These are phyloP conservation scores for Drosophila mettleri DNA, from an alignment of 2,888 invertebrate species.

Conservation along the genomic window DNA sequence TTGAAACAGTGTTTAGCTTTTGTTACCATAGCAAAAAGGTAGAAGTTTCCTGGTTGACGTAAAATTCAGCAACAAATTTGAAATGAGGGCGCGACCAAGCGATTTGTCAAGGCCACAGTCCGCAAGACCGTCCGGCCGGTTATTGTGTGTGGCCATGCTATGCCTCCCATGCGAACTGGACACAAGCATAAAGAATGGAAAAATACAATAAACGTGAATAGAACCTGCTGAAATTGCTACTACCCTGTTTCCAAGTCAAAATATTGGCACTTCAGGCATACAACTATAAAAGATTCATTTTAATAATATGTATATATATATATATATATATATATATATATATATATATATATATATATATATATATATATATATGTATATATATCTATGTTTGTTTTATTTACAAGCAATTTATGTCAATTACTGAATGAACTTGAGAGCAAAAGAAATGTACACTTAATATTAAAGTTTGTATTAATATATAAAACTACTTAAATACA, in stretches of 20 bases:
- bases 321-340: slow-evolving; percentile 14
- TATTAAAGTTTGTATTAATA: slow-evolving; percentile 26
- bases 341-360: slow-evolving; percentile 14
- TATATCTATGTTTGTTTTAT: slow-evolving; percentile 31
- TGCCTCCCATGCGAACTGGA: slow-evolving; percentile 19
- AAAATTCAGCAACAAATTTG: slow-evolving; percentile 28
- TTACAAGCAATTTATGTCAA: slow-evolving; percentile 54
- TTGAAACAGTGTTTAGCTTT: slow-evolving; percentile 3
- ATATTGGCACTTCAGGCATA: too few relatives aligned
- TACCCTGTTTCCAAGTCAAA: slow-evolving; percentile 4
- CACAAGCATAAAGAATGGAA: slow-evolving; percentile 8
- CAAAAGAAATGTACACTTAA: slow-evolving; percentile 30
- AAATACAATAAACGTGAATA: not conserved
- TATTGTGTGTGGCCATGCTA: slow-evolving; percentile 42
- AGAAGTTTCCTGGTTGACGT: slow-evolving; percentile 17
- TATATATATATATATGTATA: slow-evolving; percentile 11
- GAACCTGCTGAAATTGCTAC: not conserved
- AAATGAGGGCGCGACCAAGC: slow-evolving; percentile 40
- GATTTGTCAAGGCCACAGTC: slow-evolving; percentile 32
- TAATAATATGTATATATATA: slow-evolving; percentile 14
- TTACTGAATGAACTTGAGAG: slow-evolving; percentile 32
- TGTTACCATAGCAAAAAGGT: slow-evolving; percentile 10
- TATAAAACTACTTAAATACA: slow-evolving; percentile 22
- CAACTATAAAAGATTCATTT: not conserved
- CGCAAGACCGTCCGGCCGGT: slow-evolving; percentile 21